Evolutionary conservation across 2,888 invertebrate genomes (phyloP), one percentile per base, ranked within the genome.

Genomic region (Epirrhoe tristata): DNA sequence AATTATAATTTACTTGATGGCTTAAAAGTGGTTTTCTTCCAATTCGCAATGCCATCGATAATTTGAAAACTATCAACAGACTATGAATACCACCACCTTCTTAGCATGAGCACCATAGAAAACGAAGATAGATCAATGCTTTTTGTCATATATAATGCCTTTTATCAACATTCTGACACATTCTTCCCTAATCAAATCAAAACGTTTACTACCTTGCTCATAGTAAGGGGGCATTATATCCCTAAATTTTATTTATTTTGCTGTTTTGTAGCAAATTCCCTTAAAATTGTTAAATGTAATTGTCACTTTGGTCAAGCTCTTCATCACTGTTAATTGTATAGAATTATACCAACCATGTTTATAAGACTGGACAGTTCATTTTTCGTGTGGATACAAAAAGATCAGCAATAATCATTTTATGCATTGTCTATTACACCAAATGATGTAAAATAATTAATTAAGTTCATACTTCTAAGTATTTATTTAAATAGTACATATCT

Each of bases 381-480:
- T 67, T 73, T 73, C 69, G 74, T 70, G 73, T 73, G 59, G 14
- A 46, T 31, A 68, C 70, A 69, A 77, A 71, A 16, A 77, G 73
- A 77, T 71, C 74, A 74, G 74, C 74, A 77, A 75, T 81, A 81
- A 74, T 77, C 73, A 75, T 56, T 73, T 71, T 69, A 67, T 75
- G 74, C 74, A 73, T 74, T 76, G 69, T 69, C 65, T 52, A 74
- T 66, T 77, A 77, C 74, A 79, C 81, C 81, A 79, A 83, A 80
- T 78, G 69, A 67, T 76, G 76, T 77, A 65, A 48, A 48, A 48
- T 76, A 64, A 54, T 57, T 63, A 69, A 76, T 78, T 67, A 81
- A 69, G 58, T 12, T n/a, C 31, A 55, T 67, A 64, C 43, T 56
- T 36, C 24, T 63, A 72, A 72, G 66, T 74, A 72, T 71, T 67